These are phyloP conservation scores for Dysmachus trigonus DNA, from an alignment of 2,888 invertebrate species.

Conservation along the genomic window DNA sequence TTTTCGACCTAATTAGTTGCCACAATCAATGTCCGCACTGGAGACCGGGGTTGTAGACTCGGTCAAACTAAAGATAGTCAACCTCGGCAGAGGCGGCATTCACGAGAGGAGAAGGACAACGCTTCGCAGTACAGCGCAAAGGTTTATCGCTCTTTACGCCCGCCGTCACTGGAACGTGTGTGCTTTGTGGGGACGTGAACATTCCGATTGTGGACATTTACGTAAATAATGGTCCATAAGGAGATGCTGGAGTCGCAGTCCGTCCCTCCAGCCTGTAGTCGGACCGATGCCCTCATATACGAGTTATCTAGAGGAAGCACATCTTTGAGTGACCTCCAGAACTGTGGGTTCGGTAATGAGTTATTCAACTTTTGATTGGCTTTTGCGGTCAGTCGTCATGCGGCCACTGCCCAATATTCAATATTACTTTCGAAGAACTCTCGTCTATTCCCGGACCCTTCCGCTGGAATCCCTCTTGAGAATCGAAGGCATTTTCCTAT, in stretches of 20 bases:
- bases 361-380: constrained; percentile 35
- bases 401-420: neutral
- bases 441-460: neutral
- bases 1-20: constrained; percentile 39
- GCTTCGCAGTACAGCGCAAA: neutral
- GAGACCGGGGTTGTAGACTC: neutral
- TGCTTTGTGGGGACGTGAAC: constrained; percentile 32
- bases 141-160: neutral
- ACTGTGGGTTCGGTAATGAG: constrained; percentile 12
- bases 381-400: neutral
- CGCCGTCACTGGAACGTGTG: neutral
- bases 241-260: neutral
- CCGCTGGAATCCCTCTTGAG: neutral
- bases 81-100: neutral
- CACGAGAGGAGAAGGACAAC: neutral
- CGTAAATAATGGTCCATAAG: constrained; percentile 27
- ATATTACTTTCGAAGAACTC: neutral
- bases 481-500: neutral
- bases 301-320: constrained; percentile 1
- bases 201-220: constrained; percentile 35
- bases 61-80: neutral
- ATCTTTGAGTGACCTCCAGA: neutral
- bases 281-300: neutral
- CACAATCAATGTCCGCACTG: constrained; percentile 5
- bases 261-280: neutral